Percentiles rank a stretch among this genome's conserved stretches.
phyloP scores from a whole-genome alignment of 2,888 invertebrate species.

The Brachypalpus laphriformis region DNA sequence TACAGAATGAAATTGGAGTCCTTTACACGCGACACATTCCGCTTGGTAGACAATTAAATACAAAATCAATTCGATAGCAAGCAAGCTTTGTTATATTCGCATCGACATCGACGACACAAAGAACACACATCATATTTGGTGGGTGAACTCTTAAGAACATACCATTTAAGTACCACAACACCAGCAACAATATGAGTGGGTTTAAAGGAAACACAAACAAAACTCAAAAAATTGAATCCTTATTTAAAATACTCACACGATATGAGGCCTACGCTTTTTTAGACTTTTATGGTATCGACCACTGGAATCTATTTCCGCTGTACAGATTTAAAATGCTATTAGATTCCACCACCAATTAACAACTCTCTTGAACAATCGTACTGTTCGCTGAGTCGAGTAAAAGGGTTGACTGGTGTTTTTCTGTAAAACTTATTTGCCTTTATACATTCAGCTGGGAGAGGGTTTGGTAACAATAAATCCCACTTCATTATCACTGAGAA shows the following conservation, averaged over 20 bases:
- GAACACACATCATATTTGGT: constrained; percentile 14
- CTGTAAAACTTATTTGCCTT: constrained; percentile 27
- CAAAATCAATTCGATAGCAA: background rate
- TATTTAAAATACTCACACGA: constrained; percentile 28
- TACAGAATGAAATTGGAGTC: constrained; percentile 38
- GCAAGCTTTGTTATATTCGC: background rate
- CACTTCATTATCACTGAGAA: background rate
- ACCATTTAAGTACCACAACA: constrained; percentile 37
- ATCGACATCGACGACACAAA: constrained; percentile 4
- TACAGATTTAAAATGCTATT: background rate
- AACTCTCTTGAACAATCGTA: background rate
- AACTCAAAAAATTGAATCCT: constrained; percentile 20
- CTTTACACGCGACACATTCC: constrained; percentile 20
- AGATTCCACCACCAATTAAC: background rate
- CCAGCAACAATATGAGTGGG: constrained; percentile 13
- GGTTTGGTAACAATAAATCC: background rate
- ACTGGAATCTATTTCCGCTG: constrained; percentile 35
- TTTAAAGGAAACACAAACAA: constrained; percentile 5
- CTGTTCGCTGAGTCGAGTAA: background rate
- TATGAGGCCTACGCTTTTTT: constrained; percentile 27
- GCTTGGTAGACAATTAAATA: constrained; percentile 24
- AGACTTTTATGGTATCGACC: constrained; percentile 19
- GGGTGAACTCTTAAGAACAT: constrained; percentile 28
- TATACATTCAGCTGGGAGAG: constrained; percentile 20
- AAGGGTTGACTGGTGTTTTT: constrained; percentile 29